Base-by-base conservation (phyloP, 2,797 vertebrate genomes). In the Urophycis tenuis region DNA sequence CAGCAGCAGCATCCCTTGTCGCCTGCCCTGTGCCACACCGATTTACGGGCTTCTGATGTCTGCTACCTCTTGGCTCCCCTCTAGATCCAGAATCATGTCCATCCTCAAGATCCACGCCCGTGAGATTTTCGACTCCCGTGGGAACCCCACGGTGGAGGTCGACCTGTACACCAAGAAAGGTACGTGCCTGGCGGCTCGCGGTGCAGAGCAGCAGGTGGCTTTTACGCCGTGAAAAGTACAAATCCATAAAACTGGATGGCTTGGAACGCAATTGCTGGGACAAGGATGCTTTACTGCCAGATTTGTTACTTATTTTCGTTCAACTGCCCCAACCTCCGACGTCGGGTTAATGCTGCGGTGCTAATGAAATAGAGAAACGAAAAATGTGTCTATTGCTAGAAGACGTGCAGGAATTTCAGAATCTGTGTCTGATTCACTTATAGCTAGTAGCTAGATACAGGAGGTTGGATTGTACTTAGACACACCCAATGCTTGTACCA, bases 41-140 rank as follows among this genome's bases (percentile, higher is more conserved):
- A 9, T 19, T 0, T 30, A 8, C n/a, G n/a, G 32, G 60, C 60
- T 67, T 29, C 60, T 67, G 60, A 67, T 67, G 60, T 67, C 60
- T 77, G 70, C 88, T 0, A 1, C 49, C 31, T 76, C 1, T 25
- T 82, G 36, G 1, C 32, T 82, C 36, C 81, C 2, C 2, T 79
- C 29, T 85, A 94, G 93, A 92, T 90, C 91, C 87, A 85, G 86
- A 90, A 96, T 82, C 85, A 99, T 99, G 97, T 98, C 97, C 11
- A 92, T 99, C 84, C 91, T 95, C 73, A 99, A 94, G 94, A 88
- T 99, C 81, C 88, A 92, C 0, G 95, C 97, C 83, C 95, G 97
- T 78, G 96, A 99, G 91, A 99, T 99, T 91, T 95, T 99, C 7
- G 98, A 99, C 93, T 99, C 98, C n/a, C 97, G 97, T 93, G 98